Evolutionary conservation across 1,140 invertebrate genomes (phyloP).

Genomic region (Drosophila virilis): DNA sequence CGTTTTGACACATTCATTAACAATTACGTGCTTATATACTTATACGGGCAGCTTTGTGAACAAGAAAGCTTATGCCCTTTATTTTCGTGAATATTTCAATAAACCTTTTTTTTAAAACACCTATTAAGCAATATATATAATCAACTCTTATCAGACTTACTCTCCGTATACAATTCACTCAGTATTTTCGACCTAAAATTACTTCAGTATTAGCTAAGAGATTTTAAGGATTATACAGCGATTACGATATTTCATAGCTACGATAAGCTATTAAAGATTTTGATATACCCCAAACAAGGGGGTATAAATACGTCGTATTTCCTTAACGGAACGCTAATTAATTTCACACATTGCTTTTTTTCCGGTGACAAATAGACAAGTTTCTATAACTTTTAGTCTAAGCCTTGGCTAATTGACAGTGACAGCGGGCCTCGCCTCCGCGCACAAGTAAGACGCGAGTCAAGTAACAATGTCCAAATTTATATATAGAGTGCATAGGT

Average conservation of each 20-base stretch:
- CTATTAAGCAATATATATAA: too few species aligned
- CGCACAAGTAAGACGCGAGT: slow-evolving; percentile 29
- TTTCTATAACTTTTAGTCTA: slow-evolving; percentile 23
- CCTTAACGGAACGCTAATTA: slow-evolving; percentile 38
- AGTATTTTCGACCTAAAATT: too few species aligned
- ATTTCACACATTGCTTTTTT: slow-evolving; percentile 35
- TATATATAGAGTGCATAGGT: slow-evolving; percentile 21
- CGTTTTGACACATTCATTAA: too few species aligned
- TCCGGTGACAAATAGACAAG: slow-evolving; percentile 27
- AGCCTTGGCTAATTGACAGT: slow-evolving; percentile 54
- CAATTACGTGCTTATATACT: too few species aligned
- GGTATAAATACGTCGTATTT: slow-evolving; percentile 21
- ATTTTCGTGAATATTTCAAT: too few species aligned
- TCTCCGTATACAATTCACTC: not conserved
- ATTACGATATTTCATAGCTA: not conserved
- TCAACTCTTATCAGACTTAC: not conserved
- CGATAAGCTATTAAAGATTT: slow-evolving; percentile 19
- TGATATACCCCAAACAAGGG: slow-evolving; percentile 19
- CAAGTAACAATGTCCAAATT: slow-evolving; percentile 26
- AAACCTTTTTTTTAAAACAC: too few species aligned
- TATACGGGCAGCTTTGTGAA: too few species aligned
- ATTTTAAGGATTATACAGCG: not conserved
- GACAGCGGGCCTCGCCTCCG: slow-evolving; percentile 23
- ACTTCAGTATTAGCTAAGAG: not conserved
- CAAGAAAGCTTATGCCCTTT: too few species aligned